phyloP scores from a whole-genome alignment of 2,797 vertebrate species.

The Kryptolebias ocellatus region DNA sequence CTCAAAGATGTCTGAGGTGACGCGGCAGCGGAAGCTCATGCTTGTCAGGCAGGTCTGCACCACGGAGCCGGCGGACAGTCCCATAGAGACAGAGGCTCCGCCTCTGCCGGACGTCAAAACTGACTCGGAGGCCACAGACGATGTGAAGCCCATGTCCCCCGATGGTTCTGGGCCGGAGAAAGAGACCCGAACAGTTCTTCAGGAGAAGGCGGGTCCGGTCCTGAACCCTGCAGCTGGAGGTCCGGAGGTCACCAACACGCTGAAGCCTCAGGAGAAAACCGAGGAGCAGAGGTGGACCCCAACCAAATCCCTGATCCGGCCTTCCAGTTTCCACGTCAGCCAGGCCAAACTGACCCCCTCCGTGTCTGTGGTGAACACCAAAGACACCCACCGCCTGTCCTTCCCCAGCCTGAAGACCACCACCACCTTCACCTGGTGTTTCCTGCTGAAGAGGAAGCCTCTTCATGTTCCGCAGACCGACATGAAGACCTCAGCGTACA shows the following conservation, averaged over 20 bases:
- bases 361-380: slow-evolving; percentile 80
- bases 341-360: slow-evolving; percentile 83
- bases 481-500: slow-evolving; percentile 92
- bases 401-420: slow-evolving; percentile 96
- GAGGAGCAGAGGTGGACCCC: slow-evolving; percentile 85
- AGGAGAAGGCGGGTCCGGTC: slow-evolving; percentile 46
- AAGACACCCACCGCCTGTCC: slow-evolving; percentile 86
- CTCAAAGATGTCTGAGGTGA: slow-evolving; percentile 83
- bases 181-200: slow-evolving; percentile 70
- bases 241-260: slow-evolving; percentile 63
- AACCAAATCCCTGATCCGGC: slow-evolving; percentile 76
- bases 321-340: slow-evolving; percentile 75
- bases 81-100: slow-evolving; percentile 83
- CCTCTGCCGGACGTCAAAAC: slow-evolving; percentile 75
- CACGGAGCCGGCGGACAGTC: slow-evolving; percentile 89
- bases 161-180: slow-evolving; percentile 79
- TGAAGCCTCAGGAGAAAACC: slow-evolving; percentile 79
- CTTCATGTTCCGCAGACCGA: slow-evolving; percentile 89
- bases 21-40: slow-evolving; percentile 90
- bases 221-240: slow-evolving; percentile 67
- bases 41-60: slow-evolving; percentile 95
- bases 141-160: slow-evolving; percentile 68
- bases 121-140: slow-evolving; percentile 63
- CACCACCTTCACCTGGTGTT: slow-evolving; percentile 98
- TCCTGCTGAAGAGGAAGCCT: slow-evolving; percentile 90